Evolutionary conservation across 1,140 invertebrate genomes (phyloP), one percentile per base, ranked within the genome.

Genomic region (Drosophila sechellia): DNA sequence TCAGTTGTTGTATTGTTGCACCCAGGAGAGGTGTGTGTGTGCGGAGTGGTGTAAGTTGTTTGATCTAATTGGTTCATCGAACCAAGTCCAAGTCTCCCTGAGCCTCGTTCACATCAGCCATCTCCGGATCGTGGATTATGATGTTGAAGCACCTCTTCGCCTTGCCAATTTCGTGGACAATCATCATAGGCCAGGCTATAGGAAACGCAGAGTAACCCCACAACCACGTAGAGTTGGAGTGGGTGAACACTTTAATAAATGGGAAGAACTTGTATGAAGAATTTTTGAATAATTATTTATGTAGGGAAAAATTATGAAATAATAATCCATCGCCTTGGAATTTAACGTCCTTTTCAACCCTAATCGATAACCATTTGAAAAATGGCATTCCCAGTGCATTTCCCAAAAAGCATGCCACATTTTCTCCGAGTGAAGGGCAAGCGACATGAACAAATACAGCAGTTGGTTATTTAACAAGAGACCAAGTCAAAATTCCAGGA

Each of bases 41-140:
- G 63, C 60, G 8, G 31, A 31, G 60, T 79, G 78, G 81, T 87
- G 77, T 74, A 87, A 87, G 74, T 77, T 77, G 74, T 90, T 90
- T 84, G 79, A 90, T 90, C 89, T 90, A 90, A 90, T 90, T 90
- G 87, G 87, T 90, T 90, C 64, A 81, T 79, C 81, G 87, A 77
- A 77, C 76, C 57, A 68, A 65, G 60, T n/a, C 76, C 57, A 68
- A 52, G 60, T 11, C 52, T 52, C 35, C 22, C n/a, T 48, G 60
- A 57, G 45, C 37, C 39, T 27, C 45, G 11, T 31, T 39, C 56
- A 25, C 12, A 40, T 17, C 50, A 55, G 63, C 66, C 66, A 69
- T 69, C 66, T 40, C 17, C 35, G 46, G 11, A 64, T 50, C 42
- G 40, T 17, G 60, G 50, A 75, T 75, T 55, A 75, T 75, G 71